These are phyloP conservation scores for Papilio xuthus DNA, from an alignment of 1,140 invertebrate species.

Conservation along the genomic window DNA sequence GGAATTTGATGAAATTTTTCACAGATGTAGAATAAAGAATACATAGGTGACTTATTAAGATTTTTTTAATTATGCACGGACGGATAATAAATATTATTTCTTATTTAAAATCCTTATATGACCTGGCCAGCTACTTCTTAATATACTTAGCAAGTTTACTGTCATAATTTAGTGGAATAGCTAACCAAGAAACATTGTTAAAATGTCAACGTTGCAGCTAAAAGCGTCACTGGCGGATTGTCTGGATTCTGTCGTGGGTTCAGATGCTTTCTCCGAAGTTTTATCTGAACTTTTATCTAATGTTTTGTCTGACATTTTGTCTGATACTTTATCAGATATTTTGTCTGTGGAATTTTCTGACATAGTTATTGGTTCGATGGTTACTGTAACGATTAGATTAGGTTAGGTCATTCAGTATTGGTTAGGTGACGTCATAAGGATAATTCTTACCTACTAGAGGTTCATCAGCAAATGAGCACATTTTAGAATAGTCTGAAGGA, in stretches of 20 bases:
- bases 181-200: conserved; percentile 63
- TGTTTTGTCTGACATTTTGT: background rate
- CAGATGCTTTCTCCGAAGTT: background rate
- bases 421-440: background rate
- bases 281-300: background rate
- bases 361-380: background rate
- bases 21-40: too few species aligned
- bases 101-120: too few species aligned
- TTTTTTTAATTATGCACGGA: too few species aligned
- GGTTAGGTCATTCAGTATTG: background rate
- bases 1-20: too few species aligned
- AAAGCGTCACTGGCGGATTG: conserved; percentile 41
- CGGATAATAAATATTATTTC: too few species aligned
- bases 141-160: background rate
- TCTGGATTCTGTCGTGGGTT: conserved; percentile 8
- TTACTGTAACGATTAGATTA: background rate
- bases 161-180: conserved; percentile 13
- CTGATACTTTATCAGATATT: background rate
- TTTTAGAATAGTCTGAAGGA: conserved; percentile 71
- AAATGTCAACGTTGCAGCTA: conserved; percentile 69
- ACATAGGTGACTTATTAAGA: too few species aligned
- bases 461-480: conserved; percentile 63
- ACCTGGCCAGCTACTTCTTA: too few species aligned
- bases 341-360: background rate
- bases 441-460: conserved; percentile 59